Base-by-base conservation (phyloP, 2,113 vertebrate genomes). In the Ciconia maguari region DNA sequence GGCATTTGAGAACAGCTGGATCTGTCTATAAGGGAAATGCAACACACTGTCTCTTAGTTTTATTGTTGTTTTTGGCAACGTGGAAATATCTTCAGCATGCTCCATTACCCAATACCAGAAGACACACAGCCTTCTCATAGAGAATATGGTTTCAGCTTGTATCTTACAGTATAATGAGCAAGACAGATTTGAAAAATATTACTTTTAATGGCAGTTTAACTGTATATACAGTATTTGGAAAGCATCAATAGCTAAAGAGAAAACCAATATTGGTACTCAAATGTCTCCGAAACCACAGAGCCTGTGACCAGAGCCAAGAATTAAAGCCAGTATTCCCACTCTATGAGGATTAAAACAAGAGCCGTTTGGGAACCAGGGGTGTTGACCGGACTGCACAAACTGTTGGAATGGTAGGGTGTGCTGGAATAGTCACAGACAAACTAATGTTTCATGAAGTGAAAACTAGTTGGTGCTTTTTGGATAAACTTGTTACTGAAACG, bases 151-250 rank as follows among this genome's bases (percentile, higher is more conserved):
- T 94, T 95, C 84, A 95, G 46, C 46, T 87, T 74, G 29, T 80
- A 77, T 46, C 36, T 93, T 72, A 66, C 42, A 66, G 25, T 48
- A 58, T 79, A 91, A 95, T 74, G 84, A 91, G 62, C 46, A 90
- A 85, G 84, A 38, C 62, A 95, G 83, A 62, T 84, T 90, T 94
- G 38, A 94, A 93, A 95, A 90, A 51, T 72, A 78, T 52, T 89
- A 49, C 15, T 46, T 89, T 91, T 89, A 82, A 79, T 70, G 66
- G 49, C 70, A 93, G 27, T 58, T 61, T 70, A 70, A 83, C 55
- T 74, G 54, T 76, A 65, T 36, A 72, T 58, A 17, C 13, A 66
- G 29, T 62, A 46, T 87, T 94, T 87, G 75, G 58, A 93, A 88
- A 92, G 52, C 46, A 93, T 58, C 62, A 90, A 64, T 54, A 74